A percentile compares a stretch with the other conserved stretches of the same genome.
Evolutionary conservation across 2,888 invertebrate species (phyloP).

Genomic region (Neria commutata): DNA sequence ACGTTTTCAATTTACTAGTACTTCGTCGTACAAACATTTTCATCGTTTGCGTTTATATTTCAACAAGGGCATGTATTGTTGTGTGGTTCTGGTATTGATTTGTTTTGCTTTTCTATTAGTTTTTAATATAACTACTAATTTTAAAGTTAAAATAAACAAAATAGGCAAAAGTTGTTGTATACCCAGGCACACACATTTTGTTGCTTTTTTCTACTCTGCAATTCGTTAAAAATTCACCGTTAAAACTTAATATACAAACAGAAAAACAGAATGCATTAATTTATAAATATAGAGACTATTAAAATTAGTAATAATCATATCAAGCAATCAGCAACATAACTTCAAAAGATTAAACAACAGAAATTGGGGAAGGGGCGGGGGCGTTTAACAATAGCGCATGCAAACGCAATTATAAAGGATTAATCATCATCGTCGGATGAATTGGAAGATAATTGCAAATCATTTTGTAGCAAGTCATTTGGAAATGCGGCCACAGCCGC

Average conservation of each 20-base stretch:
- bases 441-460: conserved; percentile 84
- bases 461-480: conserved; percentile 73
- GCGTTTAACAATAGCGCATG: no score
- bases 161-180: conserved; percentile 32
- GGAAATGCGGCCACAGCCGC: conserved; percentile 47
- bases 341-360: conserved; percentile 29
- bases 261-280: background rate
- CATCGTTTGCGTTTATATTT: background rate
- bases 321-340: background rate
- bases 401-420: conserved; percentile 15
- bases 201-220: no score
- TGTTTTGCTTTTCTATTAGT: background rate
- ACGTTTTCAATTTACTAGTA: conserved; percentile 9
- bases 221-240: no score
- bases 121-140: background rate
- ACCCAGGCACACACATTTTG: no score
- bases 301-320: background rate
- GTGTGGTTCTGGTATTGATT: conserved; percentile 3
- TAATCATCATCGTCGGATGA: conserved; percentile 70
- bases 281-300: background rate
- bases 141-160: conserved; percentile 30
- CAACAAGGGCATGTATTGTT: conserved; percentile 1
- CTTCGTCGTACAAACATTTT: background rate
- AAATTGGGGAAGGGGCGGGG: no score
- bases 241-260: background rate